Evolutionary conservation across 2,113 vertebrate genomes (phyloP).

Genomic region (Erpornis zantholeuca): DNA sequence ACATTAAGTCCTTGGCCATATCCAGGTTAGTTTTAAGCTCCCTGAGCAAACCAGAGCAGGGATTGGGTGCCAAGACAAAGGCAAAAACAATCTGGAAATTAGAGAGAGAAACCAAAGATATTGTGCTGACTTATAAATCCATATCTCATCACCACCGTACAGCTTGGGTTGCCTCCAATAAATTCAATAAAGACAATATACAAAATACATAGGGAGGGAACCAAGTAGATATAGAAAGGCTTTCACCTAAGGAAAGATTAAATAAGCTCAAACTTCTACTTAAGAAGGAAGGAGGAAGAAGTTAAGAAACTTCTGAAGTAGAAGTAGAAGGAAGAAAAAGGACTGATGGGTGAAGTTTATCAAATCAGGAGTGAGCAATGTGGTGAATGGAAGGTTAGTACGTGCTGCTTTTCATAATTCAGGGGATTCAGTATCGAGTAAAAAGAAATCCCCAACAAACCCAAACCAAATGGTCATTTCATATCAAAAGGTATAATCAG

Average conservation of each 20-base stretch:
- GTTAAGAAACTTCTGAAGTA: neutral
- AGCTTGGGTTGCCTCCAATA: neutral
- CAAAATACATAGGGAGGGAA: neutral
- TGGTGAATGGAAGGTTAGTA: neutral
- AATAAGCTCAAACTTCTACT: neutral
- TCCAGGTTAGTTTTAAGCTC: neutral
- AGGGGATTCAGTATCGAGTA: neutral
- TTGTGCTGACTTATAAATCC: neutral
- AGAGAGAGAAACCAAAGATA: neutral
- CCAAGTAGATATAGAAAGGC: neutral
- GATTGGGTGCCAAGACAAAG: accelerated
- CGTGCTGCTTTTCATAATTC: neutral
- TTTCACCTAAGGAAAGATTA: neutral
- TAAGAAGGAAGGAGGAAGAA: neutral
- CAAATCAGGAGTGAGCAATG: neutral
- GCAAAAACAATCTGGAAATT: neutral
- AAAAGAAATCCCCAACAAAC: neutral
- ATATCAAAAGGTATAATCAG: neutral
- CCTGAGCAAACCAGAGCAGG: neutral
- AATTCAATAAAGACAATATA: neutral
- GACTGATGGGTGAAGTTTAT: neutral
- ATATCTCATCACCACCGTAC: neutral
- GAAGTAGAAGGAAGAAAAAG: neutral
- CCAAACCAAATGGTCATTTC: neutral
- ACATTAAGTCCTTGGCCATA: neutral